Conservation (phyloP, 2,888 invertebrate genomes). For the Cephus nigrinus region DNA sequence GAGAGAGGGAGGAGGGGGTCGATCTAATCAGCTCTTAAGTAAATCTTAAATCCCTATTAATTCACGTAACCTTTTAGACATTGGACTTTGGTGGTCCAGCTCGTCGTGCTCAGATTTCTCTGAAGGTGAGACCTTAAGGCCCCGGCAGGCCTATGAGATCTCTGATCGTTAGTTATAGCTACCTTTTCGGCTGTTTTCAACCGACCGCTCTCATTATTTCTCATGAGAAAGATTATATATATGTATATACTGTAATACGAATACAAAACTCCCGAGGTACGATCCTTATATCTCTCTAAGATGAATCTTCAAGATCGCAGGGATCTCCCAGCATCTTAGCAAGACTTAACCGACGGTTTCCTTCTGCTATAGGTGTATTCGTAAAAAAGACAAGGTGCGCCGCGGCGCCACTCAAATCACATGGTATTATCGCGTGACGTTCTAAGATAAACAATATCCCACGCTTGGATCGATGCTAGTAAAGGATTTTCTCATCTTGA, state of each 20-base stretch:
- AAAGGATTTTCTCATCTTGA: conserved; percentile 36
- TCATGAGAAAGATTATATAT: not conserved
- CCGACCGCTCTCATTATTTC: not conserved
- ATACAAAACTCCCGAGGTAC: not conserved
- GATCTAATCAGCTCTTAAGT: not conserved
- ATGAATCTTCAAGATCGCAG: not conserved
- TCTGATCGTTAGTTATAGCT: not conserved
- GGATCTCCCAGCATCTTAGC: not conserved
- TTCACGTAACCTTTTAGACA: conserved; percentile 19
- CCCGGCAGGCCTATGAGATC: not conserved
- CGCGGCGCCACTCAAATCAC: not conserved
- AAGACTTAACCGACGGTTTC: not conserved
- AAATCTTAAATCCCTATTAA: conserved; percentile 19
- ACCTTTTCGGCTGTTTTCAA: not conserved
- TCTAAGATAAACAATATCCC: conserved; percentile 55
- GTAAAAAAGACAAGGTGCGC: not conserved
- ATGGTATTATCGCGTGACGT: not conserved
- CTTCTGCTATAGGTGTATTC: not conserved
- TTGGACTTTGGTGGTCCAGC: conserved; percentile 14
- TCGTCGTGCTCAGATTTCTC: not conserved
- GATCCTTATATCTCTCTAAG: not conserved
- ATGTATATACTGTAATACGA: not conserved
- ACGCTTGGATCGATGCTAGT: conserved; percentile 56
- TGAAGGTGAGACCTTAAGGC: conserved; percentile 5
- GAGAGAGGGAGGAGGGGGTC: not conserved